Conservation (phyloP, 2,888 invertebrate genomes). For the Argynnis bischoffii region DNA sequence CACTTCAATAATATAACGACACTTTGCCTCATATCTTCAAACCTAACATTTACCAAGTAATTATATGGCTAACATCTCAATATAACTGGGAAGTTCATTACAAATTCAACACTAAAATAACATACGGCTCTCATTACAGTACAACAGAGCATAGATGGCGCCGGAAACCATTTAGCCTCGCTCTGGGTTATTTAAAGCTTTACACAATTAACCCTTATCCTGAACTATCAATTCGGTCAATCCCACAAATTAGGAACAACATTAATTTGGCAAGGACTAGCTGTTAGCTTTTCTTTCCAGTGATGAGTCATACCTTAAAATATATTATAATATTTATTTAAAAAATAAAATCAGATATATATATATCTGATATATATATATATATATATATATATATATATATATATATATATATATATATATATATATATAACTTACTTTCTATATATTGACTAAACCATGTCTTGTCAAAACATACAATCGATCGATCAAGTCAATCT, state of each 20-base stretch:
- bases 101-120: conserved; percentile 25
- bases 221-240: conserved; percentile 40
- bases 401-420: too few species aligned
- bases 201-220: conserved; percentile 40
- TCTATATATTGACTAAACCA: too few species aligned
- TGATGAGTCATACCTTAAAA: neutral
- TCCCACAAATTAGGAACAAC: conserved; percentile 48
- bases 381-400: too few species aligned
- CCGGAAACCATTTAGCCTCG: conserved; percentile 26
- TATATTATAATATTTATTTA: neutral
- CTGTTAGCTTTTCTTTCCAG: conserved; percentile 14
- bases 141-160: conserved; percentile 19
- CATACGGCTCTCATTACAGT: conserved; percentile 17
- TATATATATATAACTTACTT: too few species aligned
- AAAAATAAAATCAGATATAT: too few species aligned
- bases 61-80: neutral
- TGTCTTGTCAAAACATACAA: too few species aligned
- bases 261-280: conserved; percentile 41
- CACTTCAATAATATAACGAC: too few species aligned
- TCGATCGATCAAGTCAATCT: too few species aligned
- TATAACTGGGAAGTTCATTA: conserved; percentile 2
- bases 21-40: too few species aligned
- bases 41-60: too few species aligned
- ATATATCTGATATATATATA: too few species aligned
- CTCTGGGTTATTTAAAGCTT: conserved; percentile 35